Evolutionary conservation across 2,797 vertebrate genomes (phyloP).

Genomic region (Steatocranus sp.): DNA sequence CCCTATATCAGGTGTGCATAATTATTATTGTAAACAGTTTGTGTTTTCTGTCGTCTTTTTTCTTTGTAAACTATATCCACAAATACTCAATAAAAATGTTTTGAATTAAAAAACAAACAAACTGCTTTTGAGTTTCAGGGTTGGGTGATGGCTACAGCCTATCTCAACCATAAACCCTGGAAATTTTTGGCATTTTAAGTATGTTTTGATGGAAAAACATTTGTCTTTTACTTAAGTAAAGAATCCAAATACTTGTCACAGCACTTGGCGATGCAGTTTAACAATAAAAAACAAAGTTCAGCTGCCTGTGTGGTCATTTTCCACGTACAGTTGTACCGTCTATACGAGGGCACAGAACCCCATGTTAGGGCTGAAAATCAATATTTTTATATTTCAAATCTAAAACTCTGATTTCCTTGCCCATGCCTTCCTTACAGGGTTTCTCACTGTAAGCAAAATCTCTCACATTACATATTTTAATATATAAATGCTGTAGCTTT

Average conservation of each 20-base stretch:
- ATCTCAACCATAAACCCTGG: neutral
- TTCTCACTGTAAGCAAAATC: neutral
- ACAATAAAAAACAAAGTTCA: neutral
- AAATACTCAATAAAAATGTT: no score
- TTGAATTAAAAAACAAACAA: neutral
- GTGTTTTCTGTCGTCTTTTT: no score
- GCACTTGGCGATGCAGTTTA: neutral
- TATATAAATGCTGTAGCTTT: neutral
- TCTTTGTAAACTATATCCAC: no score
- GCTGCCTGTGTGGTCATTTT: neutral
- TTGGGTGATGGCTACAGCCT: neutral
- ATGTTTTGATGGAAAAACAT: neutral
- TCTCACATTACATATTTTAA: neutral
- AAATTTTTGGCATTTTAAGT: neutral
- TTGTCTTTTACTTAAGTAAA: neutral
- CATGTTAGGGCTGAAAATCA: neutral
- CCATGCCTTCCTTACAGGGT: neutral
- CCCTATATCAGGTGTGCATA: no score
- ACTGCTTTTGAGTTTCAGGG: neutral
- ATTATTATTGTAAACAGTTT: no score
- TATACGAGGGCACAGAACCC: neutral
- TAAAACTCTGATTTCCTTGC: neutral
- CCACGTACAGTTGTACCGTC: neutral
- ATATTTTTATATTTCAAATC: neutral
- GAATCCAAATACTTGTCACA: neutral